Evolutionary conservation across 2,113 vertebrate species (phyloP).

Genomic region (Zosterops lateralis): DNA sequence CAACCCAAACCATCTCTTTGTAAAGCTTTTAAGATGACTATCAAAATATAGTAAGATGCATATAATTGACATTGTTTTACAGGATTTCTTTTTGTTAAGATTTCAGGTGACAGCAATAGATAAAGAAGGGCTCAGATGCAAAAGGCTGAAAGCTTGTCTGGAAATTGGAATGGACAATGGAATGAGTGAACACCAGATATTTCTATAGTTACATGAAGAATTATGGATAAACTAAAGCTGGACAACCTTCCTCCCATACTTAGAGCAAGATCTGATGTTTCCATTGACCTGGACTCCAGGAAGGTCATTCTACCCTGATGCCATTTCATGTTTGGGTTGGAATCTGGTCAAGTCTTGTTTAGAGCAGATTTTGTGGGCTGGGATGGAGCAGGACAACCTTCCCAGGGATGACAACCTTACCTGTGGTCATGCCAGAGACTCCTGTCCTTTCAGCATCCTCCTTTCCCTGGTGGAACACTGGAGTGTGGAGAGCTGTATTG

Average conservation of each 20-base stretch:
- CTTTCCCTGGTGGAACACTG: not conserved
- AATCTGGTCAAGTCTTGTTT: not conserved
- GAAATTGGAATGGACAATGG: not conserved
- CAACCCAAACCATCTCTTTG: not conserved
- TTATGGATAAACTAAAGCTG: not conserved
- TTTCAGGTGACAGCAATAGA: not conserved
- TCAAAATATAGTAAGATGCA: not conserved
- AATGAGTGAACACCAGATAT: not conserved
- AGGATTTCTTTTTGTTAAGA: not conserved
- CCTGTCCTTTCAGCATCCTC: not conserved
- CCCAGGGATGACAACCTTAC: not conserved
- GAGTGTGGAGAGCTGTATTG: not conserved
- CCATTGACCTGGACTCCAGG: not conserved
- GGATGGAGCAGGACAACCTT: not conserved
- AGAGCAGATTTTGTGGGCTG: not conserved
- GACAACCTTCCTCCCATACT: not conserved
- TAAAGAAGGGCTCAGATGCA: not conserved
- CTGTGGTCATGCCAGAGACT: not conserved
- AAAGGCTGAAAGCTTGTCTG: not conserved
- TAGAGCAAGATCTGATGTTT: not conserved
- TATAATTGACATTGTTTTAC: not conserved
- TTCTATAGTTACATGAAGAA: not conserved
- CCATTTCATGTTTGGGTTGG: not conserved
- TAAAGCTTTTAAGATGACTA: not conserved
- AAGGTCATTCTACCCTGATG: not conserved